Conservation (phyloP, 2,113 vertebrate genomes). For the Sphyrna mokarran region DNA sequence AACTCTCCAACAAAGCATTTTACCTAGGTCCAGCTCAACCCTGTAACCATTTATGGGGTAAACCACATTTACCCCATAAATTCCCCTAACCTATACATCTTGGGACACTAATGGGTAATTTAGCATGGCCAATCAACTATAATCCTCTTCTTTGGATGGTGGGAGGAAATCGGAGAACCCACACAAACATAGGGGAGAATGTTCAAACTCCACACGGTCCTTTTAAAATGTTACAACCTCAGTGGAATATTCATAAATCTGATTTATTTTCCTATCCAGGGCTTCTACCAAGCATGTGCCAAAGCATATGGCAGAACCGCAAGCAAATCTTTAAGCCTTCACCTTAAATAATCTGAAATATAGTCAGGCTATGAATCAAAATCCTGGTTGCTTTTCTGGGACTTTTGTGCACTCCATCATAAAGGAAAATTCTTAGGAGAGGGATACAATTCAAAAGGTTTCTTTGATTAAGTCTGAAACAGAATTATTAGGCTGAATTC, state of each 20-base stretch:
- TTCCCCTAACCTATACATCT: no score
- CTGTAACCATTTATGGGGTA: no score
- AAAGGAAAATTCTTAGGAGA: not conserved
- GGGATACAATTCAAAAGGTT: not conserved
- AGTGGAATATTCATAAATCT: not conserved
- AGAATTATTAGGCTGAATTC: not conserved
- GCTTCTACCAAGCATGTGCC: not conserved
- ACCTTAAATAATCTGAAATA: not conserved
- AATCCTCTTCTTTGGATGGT: no score
- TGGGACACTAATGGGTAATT: no score
- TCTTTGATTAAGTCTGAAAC: not conserved
- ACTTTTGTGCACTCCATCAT: not conserved
- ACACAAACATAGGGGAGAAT: no score
- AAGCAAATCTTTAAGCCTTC: not conserved
- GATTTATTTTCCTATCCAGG: not conserved
- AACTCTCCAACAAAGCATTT: no score
- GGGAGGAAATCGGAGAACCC: no score
- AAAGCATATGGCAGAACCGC: not conserved
- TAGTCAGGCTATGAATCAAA: not conserved
- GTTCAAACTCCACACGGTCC: not conserved
- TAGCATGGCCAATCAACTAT: no score
- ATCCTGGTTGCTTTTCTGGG: not conserved
- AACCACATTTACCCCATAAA: no score
- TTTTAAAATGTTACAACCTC: not conserved
- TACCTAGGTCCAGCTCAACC: no score